Evolutionary conservation across 2,888 invertebrate genomes (phyloP).

Genomic region (Campoplex nolae): DNA sequence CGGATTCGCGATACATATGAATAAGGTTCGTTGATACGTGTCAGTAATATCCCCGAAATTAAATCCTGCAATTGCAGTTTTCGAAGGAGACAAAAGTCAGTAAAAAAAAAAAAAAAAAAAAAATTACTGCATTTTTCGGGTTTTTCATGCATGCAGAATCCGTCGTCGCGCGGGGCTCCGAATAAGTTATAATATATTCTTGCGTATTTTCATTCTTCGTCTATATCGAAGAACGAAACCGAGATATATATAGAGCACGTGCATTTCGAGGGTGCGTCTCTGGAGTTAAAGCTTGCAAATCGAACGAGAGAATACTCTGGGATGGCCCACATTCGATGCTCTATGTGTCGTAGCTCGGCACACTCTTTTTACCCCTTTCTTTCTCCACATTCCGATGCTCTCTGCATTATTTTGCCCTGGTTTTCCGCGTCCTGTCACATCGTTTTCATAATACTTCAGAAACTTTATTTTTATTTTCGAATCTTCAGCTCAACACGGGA

Average conservation of each 20-base stretch:
- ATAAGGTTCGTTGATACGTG: conserved; percentile 47
- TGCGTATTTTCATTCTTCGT: conserved; percentile 27
- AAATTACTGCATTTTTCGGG: conserved; percentile 12
- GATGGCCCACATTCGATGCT: conserved; percentile 62
- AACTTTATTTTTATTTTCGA: conserved; percentile 37
- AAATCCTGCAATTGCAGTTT: conserved; percentile 9
- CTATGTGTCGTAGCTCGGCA: conserved; percentile 29
- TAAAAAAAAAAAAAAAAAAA: conserved; percentile 16
- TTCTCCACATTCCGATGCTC: conserved; percentile 32
- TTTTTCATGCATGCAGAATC: neutral
- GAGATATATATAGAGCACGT: conserved; percentile 11
- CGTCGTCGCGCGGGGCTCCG: neutral
- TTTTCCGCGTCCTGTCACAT: conserved; percentile 27
- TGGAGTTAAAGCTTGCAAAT: conserved; percentile 49
- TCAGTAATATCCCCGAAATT: neutral
- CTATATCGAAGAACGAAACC: conserved; percentile 3
- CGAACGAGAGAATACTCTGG: conserved; percentile 42
- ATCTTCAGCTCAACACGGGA: neutral
- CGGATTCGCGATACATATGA: conserved; percentile 34
- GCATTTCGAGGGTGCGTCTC: conserved; percentile 38
- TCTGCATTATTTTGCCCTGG: conserved; percentile 57
- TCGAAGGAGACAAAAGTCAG: neutral
- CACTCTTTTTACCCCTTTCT: conserved; percentile 1
- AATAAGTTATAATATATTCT: conserved; percentile 9
- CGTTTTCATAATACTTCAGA: neutral